Evolutionary conservation across 2,797 vertebrate genomes (phyloP).

Genomic region (Sparidentex hasta): DNA sequence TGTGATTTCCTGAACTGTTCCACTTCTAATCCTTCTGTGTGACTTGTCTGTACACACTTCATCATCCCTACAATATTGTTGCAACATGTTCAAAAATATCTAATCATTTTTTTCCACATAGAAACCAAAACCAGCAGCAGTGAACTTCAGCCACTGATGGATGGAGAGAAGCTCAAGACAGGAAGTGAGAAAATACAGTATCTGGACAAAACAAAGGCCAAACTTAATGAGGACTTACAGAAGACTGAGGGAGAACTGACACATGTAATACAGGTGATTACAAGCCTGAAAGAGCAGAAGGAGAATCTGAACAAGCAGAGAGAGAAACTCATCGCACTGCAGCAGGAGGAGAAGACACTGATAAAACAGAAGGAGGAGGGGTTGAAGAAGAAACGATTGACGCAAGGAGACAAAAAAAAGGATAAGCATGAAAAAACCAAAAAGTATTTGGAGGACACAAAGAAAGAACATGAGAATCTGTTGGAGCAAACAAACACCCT

Average conservation of each 20-base stretch:
- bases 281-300: background rate
- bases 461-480: background rate
- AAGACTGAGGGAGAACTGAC: background rate
- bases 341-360: background rate
- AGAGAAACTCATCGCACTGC: background rate
- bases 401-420: rapidly evolving
- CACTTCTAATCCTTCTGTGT: too few relatives aligned
- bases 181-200: background rate
- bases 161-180: background rate
- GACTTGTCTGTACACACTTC: too few relatives aligned
- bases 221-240: background rate
- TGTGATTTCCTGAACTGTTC: too few relatives aligned
- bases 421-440: rapidly evolving
- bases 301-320: background rate
- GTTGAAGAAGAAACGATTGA: rapidly evolving
- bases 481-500: background rate
- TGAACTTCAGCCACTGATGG: background rate
- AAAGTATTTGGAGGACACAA: rapidly evolving
- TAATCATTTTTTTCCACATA: too few relatives aligned
- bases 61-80: too few relatives aligned
- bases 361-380: rapidly evolving
- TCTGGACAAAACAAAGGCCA: background rate
- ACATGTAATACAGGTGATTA: background rate
- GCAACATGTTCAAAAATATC: too few relatives aligned
- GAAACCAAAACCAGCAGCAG: background rate